Evolutionary conservation across 2,888 invertebrate genomes (phyloP).

Genomic region (Cremastobaeus sp.): DNA sequence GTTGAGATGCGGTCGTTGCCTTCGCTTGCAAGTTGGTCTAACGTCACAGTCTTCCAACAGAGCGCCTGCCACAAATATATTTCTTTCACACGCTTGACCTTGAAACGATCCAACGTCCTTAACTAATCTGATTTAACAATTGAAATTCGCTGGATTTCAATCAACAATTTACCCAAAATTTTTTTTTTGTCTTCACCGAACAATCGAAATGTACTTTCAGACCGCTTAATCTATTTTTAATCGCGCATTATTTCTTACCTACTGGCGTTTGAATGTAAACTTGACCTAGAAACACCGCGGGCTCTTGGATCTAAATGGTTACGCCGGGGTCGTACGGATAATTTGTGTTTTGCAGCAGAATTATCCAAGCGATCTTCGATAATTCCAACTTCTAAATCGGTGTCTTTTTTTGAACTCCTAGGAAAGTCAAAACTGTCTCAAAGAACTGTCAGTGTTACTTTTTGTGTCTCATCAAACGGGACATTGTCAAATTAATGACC

Average conservation of each 20-base stretch:
- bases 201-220: not conserved
- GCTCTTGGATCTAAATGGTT: conserved; percentile 81
- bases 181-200: not conserved
- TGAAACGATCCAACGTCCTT: conserved; percentile 25
- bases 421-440: conserved; percentile 54
- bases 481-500: not conserved
- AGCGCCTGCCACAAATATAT: conserved; percentile 62
- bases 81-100: conserved; percentile 55
- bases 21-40: conserved; percentile 51
- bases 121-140: not conserved
- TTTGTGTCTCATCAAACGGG: not conserved
- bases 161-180: not conserved
- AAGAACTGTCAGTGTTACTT: not conserved
- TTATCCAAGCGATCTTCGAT: conserved; percentile 83
- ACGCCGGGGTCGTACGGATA: conserved; percentile 85
- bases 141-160: not conserved
- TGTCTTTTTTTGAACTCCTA: conserved; percentile 79
- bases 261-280: conserved; percentile 65
- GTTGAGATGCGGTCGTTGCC: conserved; percentile 65
- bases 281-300: conserved; percentile 63
- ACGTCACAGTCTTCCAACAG: conserved; percentile 57
- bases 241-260: conserved; percentile 63
- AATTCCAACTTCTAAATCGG: conserved; percentile 81
- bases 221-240: conserved; percentile 34
- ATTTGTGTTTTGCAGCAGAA: conserved; percentile 86